Evolutionary conservation across 2,888 invertebrate genomes (phyloP).

Genomic region (Octodonta nipae): DNA sequence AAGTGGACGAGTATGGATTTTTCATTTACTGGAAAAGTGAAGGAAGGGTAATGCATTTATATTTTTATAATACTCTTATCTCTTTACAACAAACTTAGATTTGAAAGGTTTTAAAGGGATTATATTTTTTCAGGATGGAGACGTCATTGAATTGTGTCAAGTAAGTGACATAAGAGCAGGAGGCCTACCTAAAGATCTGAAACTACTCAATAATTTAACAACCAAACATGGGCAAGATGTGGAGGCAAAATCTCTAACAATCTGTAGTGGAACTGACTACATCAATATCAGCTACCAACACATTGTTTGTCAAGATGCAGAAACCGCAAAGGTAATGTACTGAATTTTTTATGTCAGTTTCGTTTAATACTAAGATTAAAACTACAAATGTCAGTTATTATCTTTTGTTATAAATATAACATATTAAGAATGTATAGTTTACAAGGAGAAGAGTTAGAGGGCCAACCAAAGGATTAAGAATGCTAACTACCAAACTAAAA

Average conservation of each 20-base stretch:
- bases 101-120: no score
- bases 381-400: no score
- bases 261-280: conserved; percentile 96
- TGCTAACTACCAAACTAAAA: no score
- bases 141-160: conserved; percentile 95
- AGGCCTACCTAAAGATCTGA: conserved; percentile 81
- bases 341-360: background rate
- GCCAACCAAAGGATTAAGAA: no score
- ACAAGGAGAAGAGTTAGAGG: no score
- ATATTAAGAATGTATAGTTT: no score
- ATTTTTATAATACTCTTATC: background rate
- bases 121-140: conserved; percentile 65
- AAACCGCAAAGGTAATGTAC: conserved; percentile 78
- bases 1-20: conserved; percentile 94
- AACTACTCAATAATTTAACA: conserved; percentile 59
- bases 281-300: conserved; percentile 98
- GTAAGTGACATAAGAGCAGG: conserved; percentile 93
- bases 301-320: conserved; percentile 85
- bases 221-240: conserved; percentile 67
- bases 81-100: background rate
- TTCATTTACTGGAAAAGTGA: conserved; percentile 98
- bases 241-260: conserved; percentile 88
- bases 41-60: conserved; percentile 53
- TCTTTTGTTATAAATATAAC: no score
- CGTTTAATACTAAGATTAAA: no score